Evolutionary conservation across 1,140 invertebrate species (phyloP), one percentile per base, ranked within the genome.

Genomic region (Drosophila nasuta): DNA sequence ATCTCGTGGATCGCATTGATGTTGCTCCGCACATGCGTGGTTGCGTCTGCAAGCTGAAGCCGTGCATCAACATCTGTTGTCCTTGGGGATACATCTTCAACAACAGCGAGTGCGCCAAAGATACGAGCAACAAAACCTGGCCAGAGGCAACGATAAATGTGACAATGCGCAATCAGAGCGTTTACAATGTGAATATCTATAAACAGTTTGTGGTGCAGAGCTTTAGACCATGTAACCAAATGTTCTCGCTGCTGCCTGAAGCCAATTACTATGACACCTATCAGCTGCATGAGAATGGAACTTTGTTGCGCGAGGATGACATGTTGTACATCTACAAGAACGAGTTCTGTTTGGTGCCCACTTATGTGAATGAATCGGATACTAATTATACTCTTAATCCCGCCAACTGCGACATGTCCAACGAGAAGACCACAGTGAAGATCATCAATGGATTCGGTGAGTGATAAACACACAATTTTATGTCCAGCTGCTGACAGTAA

Each of bases 31-130:
- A 92, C 58, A 54, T 77, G 2, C 76, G 91, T 1, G 91, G 81
- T 1, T 92, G 91, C 35, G 75, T 91, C 41, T 92, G 91, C 59
- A 86, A 91, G 28, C n/a, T 92, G 43, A 92, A 91, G 68, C 45
- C 89, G 1, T 92, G 91, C 51, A 57, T 92, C 3, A 92, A 92
- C 28, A 79, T 92, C 4, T 92, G 91, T 43, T 92, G 91, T 60
- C 91, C 91, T 0, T 92, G 85, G 85, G 86, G 82, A 0, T 59
- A 77, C 4, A 38, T 70, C 2, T 92, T 70, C n/a, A 71, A 74
- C 17, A 13, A 38, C 17, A 45, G 17, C 0, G 52, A 60, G 2
- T 92, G 90, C 30, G 11, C 35, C 6, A 65, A 75, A 1, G 75
- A 91, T 41, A 72, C 62, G 25, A 69, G 7, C 54, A 72, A 5